Base-by-base conservation (phyloP, 2,888 invertebrate species). In the Rhagonycha lutea region DNA sequence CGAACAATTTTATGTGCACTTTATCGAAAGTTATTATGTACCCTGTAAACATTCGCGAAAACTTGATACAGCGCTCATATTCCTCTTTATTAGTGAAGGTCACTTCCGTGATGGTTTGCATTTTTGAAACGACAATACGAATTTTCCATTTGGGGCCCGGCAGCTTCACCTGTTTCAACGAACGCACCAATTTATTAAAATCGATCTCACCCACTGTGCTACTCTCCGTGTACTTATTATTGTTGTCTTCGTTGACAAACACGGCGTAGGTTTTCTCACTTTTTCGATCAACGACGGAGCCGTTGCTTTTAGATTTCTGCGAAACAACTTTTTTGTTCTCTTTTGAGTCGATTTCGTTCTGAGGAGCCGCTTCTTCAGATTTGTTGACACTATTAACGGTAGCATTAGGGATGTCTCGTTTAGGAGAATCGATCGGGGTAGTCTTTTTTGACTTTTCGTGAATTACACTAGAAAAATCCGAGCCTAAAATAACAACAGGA, bases 1-100 rank as follows among this genome's bases (percentile, higher is more conserved):
- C 89, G 47, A 88, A 61, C 14, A 89, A 82, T 72, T 86, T 85
- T 2, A 88, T 86, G 78, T 87, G 73, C 26, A 75, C 70, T 29
- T 70, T 72, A 9, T 73, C 76, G 47, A 78, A 74, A 9, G 76
- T 76, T 14, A 78, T 72, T 4, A 70, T 60, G 18, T 72, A 74
- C 14, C 74, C 73, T 2, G 74, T 61, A 47, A 69, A 67, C 26
- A 18, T 29, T 47, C 74, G 23, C 14, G 72, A 75, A 69, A 78
- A 78, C 28, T 78, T 78, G 7, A 78, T 72, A 12, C 76, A 76
- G 7, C 78, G 67, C 70, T 76, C 78, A n/a, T 74, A 61, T 12
- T 61, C 69, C 14, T 76, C 74, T 74, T 76, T 76, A 24, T 78
- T 78, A 23, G 78, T 74, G 60, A 78, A 78, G 4, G 76, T 76